Conservation (phyloP, 1,140 invertebrate species). For the Drosophila ficusphila region DNA sequence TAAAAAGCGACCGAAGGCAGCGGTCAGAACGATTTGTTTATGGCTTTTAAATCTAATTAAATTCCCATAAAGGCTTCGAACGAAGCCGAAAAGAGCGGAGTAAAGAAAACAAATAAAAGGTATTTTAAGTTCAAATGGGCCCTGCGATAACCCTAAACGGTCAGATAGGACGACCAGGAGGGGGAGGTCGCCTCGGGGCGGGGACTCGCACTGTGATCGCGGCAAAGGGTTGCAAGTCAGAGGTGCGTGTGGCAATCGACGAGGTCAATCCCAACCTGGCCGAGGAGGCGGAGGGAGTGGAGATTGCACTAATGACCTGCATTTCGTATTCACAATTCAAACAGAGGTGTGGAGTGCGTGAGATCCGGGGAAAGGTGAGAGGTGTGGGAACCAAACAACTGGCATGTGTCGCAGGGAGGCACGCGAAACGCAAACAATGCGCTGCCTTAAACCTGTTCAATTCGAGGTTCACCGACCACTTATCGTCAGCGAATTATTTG, state of each 20-base stretch:
- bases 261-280: background rate
- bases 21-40: conserved; percentile 46
- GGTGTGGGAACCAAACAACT: conserved; percentile 3
- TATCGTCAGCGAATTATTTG: background rate
- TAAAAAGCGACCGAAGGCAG: background rate
- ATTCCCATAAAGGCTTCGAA: conserved; percentile 53
- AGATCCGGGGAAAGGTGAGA: background rate
- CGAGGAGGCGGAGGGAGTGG: background rate
- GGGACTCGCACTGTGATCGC: conserved; percentile 3
- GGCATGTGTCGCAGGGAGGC: conserved; percentile 10
- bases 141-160: conserved; percentile 8
- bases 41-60: conserved; percentile 77
- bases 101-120: conserved; percentile 48
- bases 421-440: conserved; percentile 12
- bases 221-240: conserved; percentile 50
- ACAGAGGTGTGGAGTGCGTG: background rate
- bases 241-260: conserved; percentile 37
- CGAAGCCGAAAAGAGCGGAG: conserved; percentile 9
- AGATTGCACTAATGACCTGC: conserved; percentile 72
- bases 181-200: background rate
- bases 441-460: conserved; percentile 12
- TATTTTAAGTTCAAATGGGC: conserved; percentile 51
- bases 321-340: conserved; percentile 50
- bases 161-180: conserved; percentile 12
- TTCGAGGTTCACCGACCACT: conserved; percentile 25